These are phyloP conservation scores for Luperina testacea DNA, from an alignment of 2,888 invertebrate species.

Conservation along the genomic window DNA sequence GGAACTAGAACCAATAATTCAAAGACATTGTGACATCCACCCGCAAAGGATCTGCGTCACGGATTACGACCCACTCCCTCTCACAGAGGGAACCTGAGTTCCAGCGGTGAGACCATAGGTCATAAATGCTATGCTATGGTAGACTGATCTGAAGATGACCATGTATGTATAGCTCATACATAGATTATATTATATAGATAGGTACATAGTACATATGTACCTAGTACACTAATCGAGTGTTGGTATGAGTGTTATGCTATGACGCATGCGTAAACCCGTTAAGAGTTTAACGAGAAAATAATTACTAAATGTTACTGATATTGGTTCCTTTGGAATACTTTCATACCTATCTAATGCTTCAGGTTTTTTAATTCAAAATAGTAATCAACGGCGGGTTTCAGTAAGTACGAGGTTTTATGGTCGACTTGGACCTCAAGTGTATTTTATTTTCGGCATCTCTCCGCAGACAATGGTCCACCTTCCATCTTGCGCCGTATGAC, in stretches of 20 bases:
- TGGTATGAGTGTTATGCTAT: conserved; percentile 1
- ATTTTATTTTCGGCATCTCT: not conserved
- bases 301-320: conserved; percentile 19
- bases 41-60: no score
- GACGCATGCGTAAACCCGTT: conserved; percentile 12
- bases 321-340: conserved; percentile 7
- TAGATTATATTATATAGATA: no score
- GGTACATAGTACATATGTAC: not conserved
- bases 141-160: not conserved
- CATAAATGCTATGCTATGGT: not conserved
- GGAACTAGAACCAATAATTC: not conserved
- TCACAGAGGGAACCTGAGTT: not conserved
- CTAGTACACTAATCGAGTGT: not conserved
- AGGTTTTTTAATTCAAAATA: not conserved
- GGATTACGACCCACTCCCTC: not conserved
- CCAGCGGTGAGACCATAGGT: not conserved
- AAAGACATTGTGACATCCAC: not conserved
- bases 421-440: not conserved
- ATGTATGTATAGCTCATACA: not conserved
- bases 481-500: not conserved
- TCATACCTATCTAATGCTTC: not conserved
- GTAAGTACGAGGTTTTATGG: no score
- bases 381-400: not conserved
- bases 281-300: conserved; percentile 34
- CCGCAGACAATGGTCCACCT: not conserved